Base-by-base conservation (phyloP, 2,797 vertebrate species). In the Enteromius argenteus region DNA sequence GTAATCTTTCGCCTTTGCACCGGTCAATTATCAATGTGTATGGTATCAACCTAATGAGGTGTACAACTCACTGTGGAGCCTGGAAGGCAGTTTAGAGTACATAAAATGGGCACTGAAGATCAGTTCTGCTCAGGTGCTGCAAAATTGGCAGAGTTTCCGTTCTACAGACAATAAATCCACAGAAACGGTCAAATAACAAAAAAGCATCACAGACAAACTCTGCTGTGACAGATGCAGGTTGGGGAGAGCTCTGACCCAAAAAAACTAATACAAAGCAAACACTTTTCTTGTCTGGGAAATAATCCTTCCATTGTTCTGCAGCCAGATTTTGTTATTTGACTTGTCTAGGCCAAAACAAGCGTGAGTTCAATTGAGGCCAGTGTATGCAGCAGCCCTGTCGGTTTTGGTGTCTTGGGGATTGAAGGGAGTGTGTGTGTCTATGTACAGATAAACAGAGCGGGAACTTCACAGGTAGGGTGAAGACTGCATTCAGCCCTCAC, bases 291-390 rank as follows among this genome's bases (percentile, higher is more conserved):
- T 79, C 76, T 58, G 30, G 14, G 51, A 85, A 81, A 84, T 77
- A 84, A 84, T 76, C 86, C 56, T 64, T 72, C 23, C 44, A 77
- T 71, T 87, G 49, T 66, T 78, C 72, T 77, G 73, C 17, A 44
- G 66, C 14, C 27, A 58, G 39, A 69, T 85, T 81, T 81, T 69
- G 27, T 68, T 77, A 68, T 81, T 58, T 80, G 51, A 69, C 64
- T 69, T 60, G 66, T 68, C 62, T 81, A 68, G 62, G 27, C n/a
- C 44, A 44, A 74, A 85, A 67, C 69, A 74, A 73, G 17, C 17
- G 1, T 8, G 9, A 53, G 76, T 80, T 74, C 83, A 80, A 49
- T 67, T 76, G 72, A 58, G 71, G 62, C 23, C 46, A 81, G 19
- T 17, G 68, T 66, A 30, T 84, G 56, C 68, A 79, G 60, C 44